Evolutionary conservation across 2,797 vertebrate species (phyloP), one percentile per base, ranked within the genome.

Genomic region (Microctenopoma steveboyesi): DNA sequence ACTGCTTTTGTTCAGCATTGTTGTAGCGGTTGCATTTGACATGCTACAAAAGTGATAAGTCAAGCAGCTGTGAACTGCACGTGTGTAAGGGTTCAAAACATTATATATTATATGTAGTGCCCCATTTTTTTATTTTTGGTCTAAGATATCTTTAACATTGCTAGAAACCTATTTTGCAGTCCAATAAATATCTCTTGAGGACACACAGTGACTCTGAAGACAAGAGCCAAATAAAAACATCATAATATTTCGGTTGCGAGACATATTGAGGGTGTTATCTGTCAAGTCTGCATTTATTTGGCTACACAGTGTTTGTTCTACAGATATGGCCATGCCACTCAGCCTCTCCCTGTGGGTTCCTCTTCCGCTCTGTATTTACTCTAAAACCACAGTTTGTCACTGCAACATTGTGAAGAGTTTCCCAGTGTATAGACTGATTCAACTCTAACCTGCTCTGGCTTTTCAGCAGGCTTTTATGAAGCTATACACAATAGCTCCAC

Each of bases 401-500:
- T 27, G 49, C 64, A 62, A 27, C 57, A 68, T 50, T 66, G 77
- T 64, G 73, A 64, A 51, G 35, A 58, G n/a, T 45, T 28, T 74
- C 28, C 3, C 11, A n/a, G 4, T 46, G 39, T 64, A 27, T 54
- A 30, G 2, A 76, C 28, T 74, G 76, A 76, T 72, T 62, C 2
- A 4, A 27, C 45, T 78, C 56, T 59, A 81, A 77, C 74, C 46
- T 62, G 54, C 70, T 58, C 27, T 60, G 55, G 69, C 64, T 72
- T 82, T 75, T 66, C 65, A 64, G 57, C 39, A 57, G 45, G 37
- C 56, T 72, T 76, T 68, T 54, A 74, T 71, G 58, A 84, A 58
- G 42, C 71, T 43, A 22, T 27, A 65, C 46, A 66, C 84, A 60
- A 65, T 51, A 51, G 66, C 69, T 79, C 33, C 28, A 74, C 37